Conservation (phyloP, 2,113 vertebrate species). For the Mionectes macconnelli region DNA sequence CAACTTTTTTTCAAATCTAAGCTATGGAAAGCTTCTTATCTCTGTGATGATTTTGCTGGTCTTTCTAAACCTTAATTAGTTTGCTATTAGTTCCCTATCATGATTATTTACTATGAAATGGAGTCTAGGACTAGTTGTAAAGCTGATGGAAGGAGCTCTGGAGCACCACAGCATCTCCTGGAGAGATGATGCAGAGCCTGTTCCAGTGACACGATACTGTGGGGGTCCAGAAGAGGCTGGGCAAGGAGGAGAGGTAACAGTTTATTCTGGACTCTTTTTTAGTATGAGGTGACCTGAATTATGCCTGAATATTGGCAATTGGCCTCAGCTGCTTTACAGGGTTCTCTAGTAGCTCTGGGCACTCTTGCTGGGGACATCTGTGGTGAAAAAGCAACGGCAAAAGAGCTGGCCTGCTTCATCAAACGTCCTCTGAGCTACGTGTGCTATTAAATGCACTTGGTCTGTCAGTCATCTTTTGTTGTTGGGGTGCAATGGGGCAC, state of each 20-base stretch:
- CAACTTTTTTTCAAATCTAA: neutral
- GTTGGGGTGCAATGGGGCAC: neutral
- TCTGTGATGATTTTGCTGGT: neutral
- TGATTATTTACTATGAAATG: neutral
- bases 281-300: neutral
- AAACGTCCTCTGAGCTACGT: neutral
- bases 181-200: neutral
- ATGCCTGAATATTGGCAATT: neutral
- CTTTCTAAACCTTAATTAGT: neutral
- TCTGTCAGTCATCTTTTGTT: neutral
- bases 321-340: neutral
- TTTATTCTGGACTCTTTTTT: neutral
- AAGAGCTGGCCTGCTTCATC: neutral
- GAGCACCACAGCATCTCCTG: neutral
- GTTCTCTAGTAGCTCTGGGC: neutral
- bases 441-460: neutral
- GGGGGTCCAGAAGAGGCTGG: neutral
- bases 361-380: neutral
- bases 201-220: neutral
- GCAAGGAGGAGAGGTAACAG: neutral
- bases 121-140: neutral
- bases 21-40: neutral
- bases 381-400: neutral
- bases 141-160: neutral
- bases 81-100: neutral